Percentiles rank a stretch among this genome's conserved stretches.
Conservation (phyloP, 2,888 invertebrate genomes). For the Drosophila algonquin region DNA sequence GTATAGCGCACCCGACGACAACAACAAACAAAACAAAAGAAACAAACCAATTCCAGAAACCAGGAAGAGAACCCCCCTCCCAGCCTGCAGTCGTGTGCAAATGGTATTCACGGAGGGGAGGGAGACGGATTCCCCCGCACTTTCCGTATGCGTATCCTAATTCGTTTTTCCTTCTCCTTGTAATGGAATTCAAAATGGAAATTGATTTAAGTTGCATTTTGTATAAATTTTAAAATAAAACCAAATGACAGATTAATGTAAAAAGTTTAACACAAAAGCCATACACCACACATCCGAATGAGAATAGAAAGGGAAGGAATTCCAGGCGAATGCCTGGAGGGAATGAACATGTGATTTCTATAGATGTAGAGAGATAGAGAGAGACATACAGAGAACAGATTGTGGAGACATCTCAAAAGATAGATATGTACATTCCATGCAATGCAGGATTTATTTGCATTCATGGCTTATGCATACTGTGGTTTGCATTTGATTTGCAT, state of each 20-base stretch:
- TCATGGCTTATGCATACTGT: constrained; percentile 33
- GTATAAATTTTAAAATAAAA: constrained; percentile 57
- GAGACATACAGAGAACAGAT: background rate
- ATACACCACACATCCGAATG: constrained; percentile 20
- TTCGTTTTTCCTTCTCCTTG: constrained; percentile 20
- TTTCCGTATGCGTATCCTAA: background rate
- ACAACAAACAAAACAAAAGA: constrained; percentile 11
- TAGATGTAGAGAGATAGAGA: background rate
- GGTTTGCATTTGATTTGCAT: constrained; percentile 44
- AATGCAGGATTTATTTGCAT: constrained; percentile 39
- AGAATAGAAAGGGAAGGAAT: constrained; percentile 11
- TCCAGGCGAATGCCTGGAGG: constrained; percentile 4
- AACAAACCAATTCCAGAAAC: constrained; percentile 2
- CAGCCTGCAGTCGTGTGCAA: constrained; percentile 52
- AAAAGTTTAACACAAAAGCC: constrained; percentile 53
- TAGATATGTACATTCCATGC: constrained; percentile 23
- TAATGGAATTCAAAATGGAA: constrained; percentile 3
- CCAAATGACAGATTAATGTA: constrained; percentile 65
- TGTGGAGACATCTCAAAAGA: constrained; percentile 8
- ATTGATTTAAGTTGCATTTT: constrained; percentile 58
- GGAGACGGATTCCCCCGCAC: constrained; percentile 3
- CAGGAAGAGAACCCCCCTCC: constrained; percentile 33
- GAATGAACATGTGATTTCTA: constrained; percentile 31
- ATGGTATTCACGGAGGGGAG: constrained; percentile 39
- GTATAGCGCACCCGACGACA: constrained; percentile 49